phyloP scores from a whole-genome alignment of 2,888 invertebrate species.

The Xylocampa areola region DNA sequence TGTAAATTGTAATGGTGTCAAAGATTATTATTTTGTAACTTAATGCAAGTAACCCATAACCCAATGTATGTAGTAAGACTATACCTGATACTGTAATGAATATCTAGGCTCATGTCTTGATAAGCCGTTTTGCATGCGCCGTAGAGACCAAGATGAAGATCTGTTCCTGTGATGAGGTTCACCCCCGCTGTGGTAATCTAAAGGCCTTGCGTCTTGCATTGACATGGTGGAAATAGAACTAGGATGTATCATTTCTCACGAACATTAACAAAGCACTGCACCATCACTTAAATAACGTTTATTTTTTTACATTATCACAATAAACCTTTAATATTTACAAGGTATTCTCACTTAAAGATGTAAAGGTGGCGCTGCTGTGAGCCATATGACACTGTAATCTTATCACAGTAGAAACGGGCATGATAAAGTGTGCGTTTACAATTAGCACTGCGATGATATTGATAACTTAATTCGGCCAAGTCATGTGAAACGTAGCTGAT shows the following conservation, averaged over 20 bases:
- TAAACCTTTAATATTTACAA: constrained; percentile 56
- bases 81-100: constrained; percentile 82
- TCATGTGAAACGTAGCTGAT: constrained; percentile 70
- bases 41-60: constrained; percentile 14
- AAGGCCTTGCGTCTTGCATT: constrained; percentile 73
- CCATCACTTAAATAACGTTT: constrained; percentile 71
- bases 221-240: constrained; percentile 70
- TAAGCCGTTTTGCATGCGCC: constrained; percentile 71
- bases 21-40: constrained; percentile 18
- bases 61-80: constrained; percentile 6
- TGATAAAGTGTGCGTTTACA: constrained; percentile 83
- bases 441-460: constrained; percentile 81
- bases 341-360: constrained; percentile 55
- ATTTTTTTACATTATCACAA: constrained; percentile 62
- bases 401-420: constrained; percentile 79
- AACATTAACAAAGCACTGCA: constrained; percentile 69
- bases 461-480: constrained; percentile 77
- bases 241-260: constrained; percentile 78
- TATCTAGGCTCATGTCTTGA: constrained; percentile 78
- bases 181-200: constrained; percentile 66
- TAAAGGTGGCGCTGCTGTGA: constrained; percentile 70
- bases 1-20: constrained; percentile 24
- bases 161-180: constrained; percentile 74
- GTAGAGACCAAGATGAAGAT: constrained; percentile 80
- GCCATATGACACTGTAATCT: constrained; percentile 86